These are phyloP conservation scores for Chouioia cunea DNA, from an alignment of 2,888 invertebrate genomes.

Conservation along the genomic window DNA sequence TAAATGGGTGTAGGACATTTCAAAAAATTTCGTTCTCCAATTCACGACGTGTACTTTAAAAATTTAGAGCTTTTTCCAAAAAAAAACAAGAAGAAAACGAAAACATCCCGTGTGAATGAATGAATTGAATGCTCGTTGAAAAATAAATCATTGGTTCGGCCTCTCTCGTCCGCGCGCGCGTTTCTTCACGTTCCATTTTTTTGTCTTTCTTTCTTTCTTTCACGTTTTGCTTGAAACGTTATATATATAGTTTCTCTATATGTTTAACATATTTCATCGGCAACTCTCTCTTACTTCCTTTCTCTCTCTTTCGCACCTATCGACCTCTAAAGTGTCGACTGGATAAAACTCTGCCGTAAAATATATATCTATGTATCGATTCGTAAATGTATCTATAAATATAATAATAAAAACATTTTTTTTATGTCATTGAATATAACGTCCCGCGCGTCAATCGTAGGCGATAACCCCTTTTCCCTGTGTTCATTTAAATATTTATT, in stretches of 20 bases:
- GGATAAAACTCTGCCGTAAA: conserved; percentile 29
- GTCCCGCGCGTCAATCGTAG: conserved; percentile 34
- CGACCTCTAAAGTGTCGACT: conserved; percentile 51
- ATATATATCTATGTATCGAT: conserved; percentile 27
- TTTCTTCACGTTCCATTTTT: conserved; percentile 49
- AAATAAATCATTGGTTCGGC: conserved; percentile 46
- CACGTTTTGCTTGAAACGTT: conserved; percentile 16
- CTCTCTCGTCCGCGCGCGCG: conserved; percentile 51
- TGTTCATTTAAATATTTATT: background rate
- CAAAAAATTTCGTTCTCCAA: conserved; percentile 43
- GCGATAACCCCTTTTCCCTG: conserved; percentile 10
- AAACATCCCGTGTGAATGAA: conserved; percentile 1
- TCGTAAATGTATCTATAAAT: conserved; percentile 30
- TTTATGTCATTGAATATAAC: conserved; percentile 21
- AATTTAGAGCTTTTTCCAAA: conserved; percentile 18
- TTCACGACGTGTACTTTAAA: conserved; percentile 46
- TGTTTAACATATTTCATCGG: conserved; percentile 18
- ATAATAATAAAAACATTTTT: conserved; percentile 42
- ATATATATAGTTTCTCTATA: conserved; percentile 26
- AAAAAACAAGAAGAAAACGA: conserved; percentile 3
- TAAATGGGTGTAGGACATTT: conserved; percentile 39
- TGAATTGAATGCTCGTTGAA: conserved; percentile 28
- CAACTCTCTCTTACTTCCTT: conserved; percentile 27
- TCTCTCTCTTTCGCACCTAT: conserved; percentile 43
- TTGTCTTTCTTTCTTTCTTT: conserved; percentile 4